These are phyloP conservation scores for Drosophila lutescens DNA, from an alignment of 2,888 invertebrate genomes.

Conservation along the genomic window DNA sequence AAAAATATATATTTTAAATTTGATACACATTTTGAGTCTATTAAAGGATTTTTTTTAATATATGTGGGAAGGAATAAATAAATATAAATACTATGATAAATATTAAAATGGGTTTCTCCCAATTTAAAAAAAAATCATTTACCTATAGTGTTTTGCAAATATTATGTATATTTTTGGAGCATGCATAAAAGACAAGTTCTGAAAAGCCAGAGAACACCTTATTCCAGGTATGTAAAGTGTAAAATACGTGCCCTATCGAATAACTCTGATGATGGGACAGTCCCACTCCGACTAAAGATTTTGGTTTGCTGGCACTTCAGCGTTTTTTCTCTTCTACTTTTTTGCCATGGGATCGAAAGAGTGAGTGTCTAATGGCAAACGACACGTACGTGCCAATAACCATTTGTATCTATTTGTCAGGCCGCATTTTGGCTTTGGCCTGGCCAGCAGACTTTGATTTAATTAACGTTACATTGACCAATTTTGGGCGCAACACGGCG, in stretches of 20 bases:
- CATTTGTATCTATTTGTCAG: conserved; percentile 82
- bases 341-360: conserved; percentile 56
- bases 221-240: background rate
- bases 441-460: conserved; percentile 72
- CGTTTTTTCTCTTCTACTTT: background rate
- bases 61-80: too few species aligned
- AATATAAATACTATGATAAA: too few species aligned
- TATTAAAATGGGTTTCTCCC: too few species aligned
- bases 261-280: background rate
- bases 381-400: conserved; percentile 80
- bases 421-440: conserved; percentile 24
- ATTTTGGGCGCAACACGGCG: conserved; percentile 68
- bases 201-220: background rate
- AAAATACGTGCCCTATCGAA: background rate
- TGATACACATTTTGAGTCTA: too few species aligned
- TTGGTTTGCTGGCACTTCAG: conserved; percentile 36
- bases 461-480: conserved; percentile 82
- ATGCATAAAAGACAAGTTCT: background rate
- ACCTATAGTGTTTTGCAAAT: too few species aligned
- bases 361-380: conserved; percentile 75
- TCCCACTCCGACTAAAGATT: conserved; percentile 16
- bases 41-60: too few species aligned
- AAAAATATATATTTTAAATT: too few species aligned
- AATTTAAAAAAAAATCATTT: too few species aligned
- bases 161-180: too few species aligned